Conservation (phyloP, 2,888 invertebrate species). For the Phasia obesa region DNA sequence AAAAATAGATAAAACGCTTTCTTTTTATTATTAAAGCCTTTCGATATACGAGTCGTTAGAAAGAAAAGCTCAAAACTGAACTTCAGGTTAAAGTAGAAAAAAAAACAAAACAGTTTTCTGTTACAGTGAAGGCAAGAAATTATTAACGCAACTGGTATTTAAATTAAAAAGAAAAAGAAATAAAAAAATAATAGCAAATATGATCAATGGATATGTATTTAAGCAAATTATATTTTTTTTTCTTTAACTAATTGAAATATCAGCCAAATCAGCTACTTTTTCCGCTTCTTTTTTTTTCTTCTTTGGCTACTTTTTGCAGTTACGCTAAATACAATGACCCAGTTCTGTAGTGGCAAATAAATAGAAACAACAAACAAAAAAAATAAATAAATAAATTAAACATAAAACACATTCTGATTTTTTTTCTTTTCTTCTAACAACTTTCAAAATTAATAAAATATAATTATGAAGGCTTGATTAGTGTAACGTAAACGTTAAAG, state of each 20-base stretch:
- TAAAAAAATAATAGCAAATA: conserved; percentile 12
- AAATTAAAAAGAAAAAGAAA: not conserved
- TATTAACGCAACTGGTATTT: conserved; percentile 62
- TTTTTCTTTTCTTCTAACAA: conserved; percentile 31
- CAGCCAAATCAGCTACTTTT: conserved; percentile 27
- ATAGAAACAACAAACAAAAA: conserved; percentile 49
- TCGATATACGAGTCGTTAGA: not conserved
- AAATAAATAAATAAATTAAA: conserved; percentile 61
- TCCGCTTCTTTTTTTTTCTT: conserved; percentile 16
- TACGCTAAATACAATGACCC: conserved; percentile 65
- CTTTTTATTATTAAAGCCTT: conserved; percentile 57
- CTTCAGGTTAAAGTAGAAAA: conserved; percentile 45
- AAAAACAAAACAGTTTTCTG: conserved; percentile 17
- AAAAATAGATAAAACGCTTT: conserved; percentile 55
- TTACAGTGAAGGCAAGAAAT: conserved; percentile 27
- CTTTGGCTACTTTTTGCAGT: conserved; percentile 1
- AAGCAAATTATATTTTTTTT: conserved; percentile 30
- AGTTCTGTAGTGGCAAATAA: conserved; percentile 56
- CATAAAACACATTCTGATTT: conserved; percentile 56
- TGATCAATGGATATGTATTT: conserved; percentile 57
- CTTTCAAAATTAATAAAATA: conserved; percentile 72
- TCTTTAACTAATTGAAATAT: conserved; percentile 52
- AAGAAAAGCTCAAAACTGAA: conserved; percentile 47
- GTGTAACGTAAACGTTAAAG: too few relatives aligned
- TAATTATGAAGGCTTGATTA: not conserved